Conservation (phyloP, 2,888 invertebrate genomes). For the Drosophila atroscutellata region DNA sequence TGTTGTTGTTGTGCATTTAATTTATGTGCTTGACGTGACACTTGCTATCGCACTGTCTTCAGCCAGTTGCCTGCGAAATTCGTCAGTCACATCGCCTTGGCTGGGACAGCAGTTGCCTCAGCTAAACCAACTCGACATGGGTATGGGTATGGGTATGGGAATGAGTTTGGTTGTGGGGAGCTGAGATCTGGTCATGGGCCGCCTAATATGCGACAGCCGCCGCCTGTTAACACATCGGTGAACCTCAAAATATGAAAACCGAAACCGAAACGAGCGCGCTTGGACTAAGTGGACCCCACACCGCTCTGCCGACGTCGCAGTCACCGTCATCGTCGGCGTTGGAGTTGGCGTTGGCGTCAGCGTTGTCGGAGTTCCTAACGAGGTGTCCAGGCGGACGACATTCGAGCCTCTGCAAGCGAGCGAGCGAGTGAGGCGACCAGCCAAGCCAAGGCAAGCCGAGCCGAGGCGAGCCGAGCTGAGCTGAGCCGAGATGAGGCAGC, state of each 20-base stretch:
- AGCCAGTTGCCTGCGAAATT: constrained; percentile 47
- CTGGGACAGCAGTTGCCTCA: constrained; percentile 7
- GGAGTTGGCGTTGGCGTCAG: constrained; percentile 12
- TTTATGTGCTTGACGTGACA: constrained; percentile 83
- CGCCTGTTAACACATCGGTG: constrained; percentile 80
- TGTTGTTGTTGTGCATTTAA: constrained; percentile 66
- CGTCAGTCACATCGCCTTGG: constrained; percentile 48
- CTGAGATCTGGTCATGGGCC: constrained; percentile 44
- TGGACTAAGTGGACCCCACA: constrained; percentile 56
- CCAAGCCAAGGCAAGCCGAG: neutral
- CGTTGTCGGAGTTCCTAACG: constrained; percentile 60
- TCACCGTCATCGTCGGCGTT: neutral
- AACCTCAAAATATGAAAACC: constrained; percentile 78
- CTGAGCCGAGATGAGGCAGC: constrained; percentile 29
- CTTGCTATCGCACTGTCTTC: constrained; percentile 74
- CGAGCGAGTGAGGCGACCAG: constrained; percentile 9
- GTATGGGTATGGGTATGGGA: neutral
- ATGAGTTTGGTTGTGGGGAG: constrained; percentile 4
- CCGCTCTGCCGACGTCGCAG: constrained; percentile 24
- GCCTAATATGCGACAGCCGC: constrained; percentile 78
- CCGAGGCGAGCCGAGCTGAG: neutral
- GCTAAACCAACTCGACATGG: neutral
- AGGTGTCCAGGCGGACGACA: constrained; percentile 77
- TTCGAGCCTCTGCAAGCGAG: constrained; percentile 56
- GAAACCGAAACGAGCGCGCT: constrained; percentile 63